Conservation (phyloP, 2,113 vertebrate species). For the Amblyopsis rosae region DNA sequence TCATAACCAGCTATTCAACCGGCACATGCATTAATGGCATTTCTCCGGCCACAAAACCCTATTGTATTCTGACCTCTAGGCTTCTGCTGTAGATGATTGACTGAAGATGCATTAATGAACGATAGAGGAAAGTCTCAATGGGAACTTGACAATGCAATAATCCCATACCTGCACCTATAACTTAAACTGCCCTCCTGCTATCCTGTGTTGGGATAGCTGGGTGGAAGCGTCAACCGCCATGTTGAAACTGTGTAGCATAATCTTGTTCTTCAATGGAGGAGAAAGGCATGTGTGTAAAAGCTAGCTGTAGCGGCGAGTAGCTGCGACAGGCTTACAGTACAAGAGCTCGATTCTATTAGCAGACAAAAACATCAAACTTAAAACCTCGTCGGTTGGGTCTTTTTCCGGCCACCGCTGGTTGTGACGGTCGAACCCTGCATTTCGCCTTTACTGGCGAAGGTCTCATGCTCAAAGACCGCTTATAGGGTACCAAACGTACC, state of each 20-base stretch:
- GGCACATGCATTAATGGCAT: too few relatives aligned
- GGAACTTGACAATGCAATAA: too few relatives aligned
- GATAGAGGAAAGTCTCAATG: too few relatives aligned
- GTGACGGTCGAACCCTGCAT: slow-evolving; percentile 46
- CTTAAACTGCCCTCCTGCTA: background rate
- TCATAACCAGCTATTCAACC: too few relatives aligned
- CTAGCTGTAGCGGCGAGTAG: slow-evolving; percentile 5
- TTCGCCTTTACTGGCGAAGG: slow-evolving; percentile 29
- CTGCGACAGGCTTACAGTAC: slow-evolving; percentile 12
- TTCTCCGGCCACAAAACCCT: too few relatives aligned
- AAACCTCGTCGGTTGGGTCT: slow-evolving; percentile 45
- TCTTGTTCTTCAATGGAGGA: background rate
- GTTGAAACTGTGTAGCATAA: slow-evolving; percentile 2
- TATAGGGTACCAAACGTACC: slow-evolving; percentile 4
- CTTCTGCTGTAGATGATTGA: background rate
- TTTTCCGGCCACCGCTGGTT: slow-evolving; percentile 14
- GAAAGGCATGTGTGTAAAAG: background rate
- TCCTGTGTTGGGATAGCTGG: too few relatives aligned
- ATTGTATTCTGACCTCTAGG: too few relatives aligned
- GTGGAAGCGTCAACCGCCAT: background rate
- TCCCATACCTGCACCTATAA: slow-evolving; percentile 26
- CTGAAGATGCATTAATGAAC: too few relatives aligned
- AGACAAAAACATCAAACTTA: slow-evolving; percentile 36
- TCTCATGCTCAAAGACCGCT: slow-evolving; percentile 41
- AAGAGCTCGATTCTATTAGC: slow-evolving; percentile 26